These are phyloP conservation scores for Sigmodon hispidus DNA, from an alignment of 2,113 vertebrate genomes.

Conservation along the genomic window DNA sequence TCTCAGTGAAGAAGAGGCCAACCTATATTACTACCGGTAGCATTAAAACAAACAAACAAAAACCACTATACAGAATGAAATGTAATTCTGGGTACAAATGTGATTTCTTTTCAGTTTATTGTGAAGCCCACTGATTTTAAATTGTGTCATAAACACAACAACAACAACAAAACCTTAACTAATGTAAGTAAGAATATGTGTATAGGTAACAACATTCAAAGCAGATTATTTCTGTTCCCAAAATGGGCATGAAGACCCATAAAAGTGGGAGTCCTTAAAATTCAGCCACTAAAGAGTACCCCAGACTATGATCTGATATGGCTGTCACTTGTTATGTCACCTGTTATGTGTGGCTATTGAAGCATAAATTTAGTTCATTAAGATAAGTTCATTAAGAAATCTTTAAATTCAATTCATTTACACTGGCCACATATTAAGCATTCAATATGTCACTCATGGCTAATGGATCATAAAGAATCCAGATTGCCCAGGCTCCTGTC, in stretches of 20 bases:
- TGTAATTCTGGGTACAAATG: background rate
- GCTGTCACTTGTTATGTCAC: background rate
- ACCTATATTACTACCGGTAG: background rate
- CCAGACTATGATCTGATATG: background rate
- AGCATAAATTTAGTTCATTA: background rate
- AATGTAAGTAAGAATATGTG: background rate
- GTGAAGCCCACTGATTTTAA: background rate
- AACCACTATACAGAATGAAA: background rate
- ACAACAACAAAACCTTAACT: background rate
- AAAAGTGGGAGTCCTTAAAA: background rate
- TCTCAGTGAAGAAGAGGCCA: background rate
- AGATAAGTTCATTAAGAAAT: background rate
- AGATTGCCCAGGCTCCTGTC: background rate
- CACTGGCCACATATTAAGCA: background rate
- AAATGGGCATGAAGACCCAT: background rate
- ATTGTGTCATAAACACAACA: background rate
- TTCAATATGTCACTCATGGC: background rate
- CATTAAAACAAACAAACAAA: background rate
- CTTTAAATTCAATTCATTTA: background rate
- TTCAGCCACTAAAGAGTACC: background rate
- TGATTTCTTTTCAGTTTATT: background rate
- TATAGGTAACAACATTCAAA: conserved; percentile 1
- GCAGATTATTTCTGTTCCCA: background rate
- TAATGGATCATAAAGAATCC: background rate
- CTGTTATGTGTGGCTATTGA: background rate